Base-by-base conservation (phyloP, 2,888 invertebrate genomes). In the Salticus scenicus region DNA sequence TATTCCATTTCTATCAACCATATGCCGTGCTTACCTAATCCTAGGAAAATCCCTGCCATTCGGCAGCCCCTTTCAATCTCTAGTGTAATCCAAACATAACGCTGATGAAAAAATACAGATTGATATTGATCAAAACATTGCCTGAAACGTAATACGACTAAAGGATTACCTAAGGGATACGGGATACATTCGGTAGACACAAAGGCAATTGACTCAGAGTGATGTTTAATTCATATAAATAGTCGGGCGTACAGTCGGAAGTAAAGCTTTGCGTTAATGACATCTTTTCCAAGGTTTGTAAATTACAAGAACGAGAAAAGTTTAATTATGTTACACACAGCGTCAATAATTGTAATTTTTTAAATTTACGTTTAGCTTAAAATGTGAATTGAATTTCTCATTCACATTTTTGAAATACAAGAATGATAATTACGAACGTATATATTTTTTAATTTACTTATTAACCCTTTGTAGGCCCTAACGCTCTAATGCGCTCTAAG, bases 1-100 rank as follows among this genome's bases (percentile, higher is more conserved):
- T 83, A 83, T 83, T 77, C 47, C 76, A 72, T 77, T 77, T 83
- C 83, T 75, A 77, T 83, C 83, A 57, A 72, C 83, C 76, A 83
- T 83, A 76, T 83, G 76, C 33, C 71, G 77, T 83, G 47, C 28
- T 71, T n/a, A 24, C 8, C 72, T 76, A 77, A 83, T 77, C 76
- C 83, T 14, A 37, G 47, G 72, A 66, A 75, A 83, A 83, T 72
- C 83, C 83, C 76, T 83, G 76, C 83, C 42, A 47, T 47, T 10
- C 2, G 42, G 17, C 10, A 7, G 17, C 42, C 42, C 42, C n/a
- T 17, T 47, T 47, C 42, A 47, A 12, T 33, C 47, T 42, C 37
- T 14, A 30, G 17, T 33, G 47, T 73, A 73, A 73, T 73, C 73
- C 73, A 73, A 73, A 73, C 73, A 57, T 69, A 37, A 37, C 69